A percentile compares a stretch with the other conserved stretches of the same genome.
These are phyloP conservation scores for Mamestra brassicae DNA, from an alignment of 2,888 invertebrate genomes.

Conservation along the genomic window DNA sequence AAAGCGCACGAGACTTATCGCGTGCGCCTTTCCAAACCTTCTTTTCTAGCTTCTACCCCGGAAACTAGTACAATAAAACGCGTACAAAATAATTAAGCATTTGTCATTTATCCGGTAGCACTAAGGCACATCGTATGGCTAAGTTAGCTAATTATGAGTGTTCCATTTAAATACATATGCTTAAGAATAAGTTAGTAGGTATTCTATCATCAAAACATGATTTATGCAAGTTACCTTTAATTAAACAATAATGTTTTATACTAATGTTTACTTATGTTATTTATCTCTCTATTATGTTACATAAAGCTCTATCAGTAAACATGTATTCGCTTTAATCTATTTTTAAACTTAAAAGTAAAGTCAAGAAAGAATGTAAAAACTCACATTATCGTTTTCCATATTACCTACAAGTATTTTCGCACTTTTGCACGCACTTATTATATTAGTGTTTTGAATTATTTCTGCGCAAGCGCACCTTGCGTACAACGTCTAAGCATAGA, in stretches of 20 bases:
- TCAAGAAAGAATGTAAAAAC: neutral
- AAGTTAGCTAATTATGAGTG: neutral
- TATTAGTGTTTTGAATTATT: conserved; percentile 50
- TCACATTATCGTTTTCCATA: conserved; percentile 57
- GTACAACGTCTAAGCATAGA: conserved; percentile 68
- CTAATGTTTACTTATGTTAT: neutral
- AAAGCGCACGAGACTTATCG: neutral
- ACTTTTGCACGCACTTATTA: conserved; percentile 34
- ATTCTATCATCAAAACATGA: neutral
- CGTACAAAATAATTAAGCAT: neutral
- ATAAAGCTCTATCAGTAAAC: conserved; percentile 4
- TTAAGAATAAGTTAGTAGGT: neutral
- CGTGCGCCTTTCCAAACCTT: too few relatives aligned
- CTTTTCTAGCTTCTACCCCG: too few relatives aligned
- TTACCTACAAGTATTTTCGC: conserved; percentile 33
- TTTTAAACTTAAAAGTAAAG: neutral
- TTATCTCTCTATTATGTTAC: neutral
- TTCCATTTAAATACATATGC: neutral
- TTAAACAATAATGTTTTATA: neutral
- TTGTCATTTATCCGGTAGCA: neutral
- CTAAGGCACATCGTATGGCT: neutral
- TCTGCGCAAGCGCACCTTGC: conserved; percentile 55
- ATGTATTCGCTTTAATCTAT: neutral
- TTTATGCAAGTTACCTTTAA: neutral
- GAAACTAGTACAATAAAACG: neutral